Percentiles rank a stretch among this genome's conserved stretches.
phyloP scores from a whole-genome alignment of 2,113 vertebrate genomes.

The Monopterus albus region DNA sequence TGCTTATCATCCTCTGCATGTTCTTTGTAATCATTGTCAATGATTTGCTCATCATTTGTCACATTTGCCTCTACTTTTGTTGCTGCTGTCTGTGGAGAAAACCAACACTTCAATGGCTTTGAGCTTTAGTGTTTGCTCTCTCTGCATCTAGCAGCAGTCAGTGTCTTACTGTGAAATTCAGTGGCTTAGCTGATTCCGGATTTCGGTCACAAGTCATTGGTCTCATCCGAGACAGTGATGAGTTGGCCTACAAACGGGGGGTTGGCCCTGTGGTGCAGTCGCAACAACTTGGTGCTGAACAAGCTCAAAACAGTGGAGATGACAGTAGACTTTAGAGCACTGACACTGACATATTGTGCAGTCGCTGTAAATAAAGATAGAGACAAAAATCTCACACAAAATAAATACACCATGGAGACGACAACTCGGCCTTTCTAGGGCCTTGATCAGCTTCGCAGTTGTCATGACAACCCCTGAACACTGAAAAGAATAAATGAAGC shows the following conservation, averaged over 20 bases:
- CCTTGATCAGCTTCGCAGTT: not conserved
- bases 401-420: not conserved
- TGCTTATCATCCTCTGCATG: not conserved
- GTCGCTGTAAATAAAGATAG: not conserved
- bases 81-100: not conserved
- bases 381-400: not conserved
- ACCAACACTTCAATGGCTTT: not conserved
- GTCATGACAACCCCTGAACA: too few species aligned
- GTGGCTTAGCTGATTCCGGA: too few species aligned
- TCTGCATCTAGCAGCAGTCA: not conserved
- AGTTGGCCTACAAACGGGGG: too few species aligned
- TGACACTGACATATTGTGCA: too few species aligned
- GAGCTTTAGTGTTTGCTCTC: not conserved
- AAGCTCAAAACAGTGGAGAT: too few species aligned
- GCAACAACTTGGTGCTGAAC: too few species aligned
- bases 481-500: constrained; percentile 3
- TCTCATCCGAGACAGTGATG: too few species aligned
- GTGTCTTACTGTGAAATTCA: not conserved
- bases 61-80: not conserved
- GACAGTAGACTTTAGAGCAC: too few species aligned
- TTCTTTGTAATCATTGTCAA: not conserved
- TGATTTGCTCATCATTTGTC: not conserved
- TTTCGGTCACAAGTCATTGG: too few species aligned
- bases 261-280: too few species aligned
- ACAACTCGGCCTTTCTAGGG: not conserved